phyloP scores from a whole-genome alignment of 2,888 invertebrate genomes.

The Drosophila algonquin region DNA sequence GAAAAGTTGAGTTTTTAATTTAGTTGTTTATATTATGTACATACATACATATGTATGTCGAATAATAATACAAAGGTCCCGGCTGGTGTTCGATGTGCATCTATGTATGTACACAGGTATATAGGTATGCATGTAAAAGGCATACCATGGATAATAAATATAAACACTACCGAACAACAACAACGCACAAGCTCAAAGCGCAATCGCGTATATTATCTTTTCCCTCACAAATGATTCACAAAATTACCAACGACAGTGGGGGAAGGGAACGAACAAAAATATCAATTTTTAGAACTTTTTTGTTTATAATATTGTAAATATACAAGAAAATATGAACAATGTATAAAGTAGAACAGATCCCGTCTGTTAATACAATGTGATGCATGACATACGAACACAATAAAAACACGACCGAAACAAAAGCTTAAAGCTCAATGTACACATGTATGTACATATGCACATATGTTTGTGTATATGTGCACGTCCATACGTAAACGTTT shows the following conservation, averaged over 20 bases:
- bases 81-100: neutral
- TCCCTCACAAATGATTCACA: neutral
- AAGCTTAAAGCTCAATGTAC: conserved; percentile 72
- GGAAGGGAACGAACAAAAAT: neutral
- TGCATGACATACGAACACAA: conserved; percentile 10
- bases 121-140: neutral
- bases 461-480: conserved; percentile 1
- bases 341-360: conserved; percentile 1
- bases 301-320: neutral
- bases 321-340: neutral
- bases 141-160: neutral
- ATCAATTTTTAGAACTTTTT: neutral
- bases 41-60: neutral
- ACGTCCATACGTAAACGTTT: neutral
- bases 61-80: neutral
- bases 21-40: neutral
- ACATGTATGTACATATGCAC: neutral
- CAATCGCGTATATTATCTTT: neutral
- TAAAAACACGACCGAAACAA: conserved; percentile 45
- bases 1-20: neutral
- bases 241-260: neutral
- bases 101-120: neutral
- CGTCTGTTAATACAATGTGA: neutral
- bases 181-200: neutral
- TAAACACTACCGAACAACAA: neutral